Conservation (phyloP, 1,140 invertebrate species). For the Tetragonula clypearis region DNA sequence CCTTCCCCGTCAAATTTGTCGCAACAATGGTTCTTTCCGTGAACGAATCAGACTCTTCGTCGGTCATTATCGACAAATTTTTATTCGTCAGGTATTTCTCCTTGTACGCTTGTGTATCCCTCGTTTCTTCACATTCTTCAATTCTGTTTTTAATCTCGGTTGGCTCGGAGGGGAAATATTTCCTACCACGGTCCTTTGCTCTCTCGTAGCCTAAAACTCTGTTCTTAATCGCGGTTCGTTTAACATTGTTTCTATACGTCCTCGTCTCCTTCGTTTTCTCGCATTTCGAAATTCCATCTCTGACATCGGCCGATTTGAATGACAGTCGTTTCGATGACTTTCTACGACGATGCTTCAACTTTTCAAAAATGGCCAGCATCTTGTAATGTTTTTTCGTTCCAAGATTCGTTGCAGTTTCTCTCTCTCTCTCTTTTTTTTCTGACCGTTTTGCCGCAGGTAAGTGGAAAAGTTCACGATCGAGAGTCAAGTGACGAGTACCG, state of each 20-base stretch:
- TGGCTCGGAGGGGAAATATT: not conserved
- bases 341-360: slow-evolving; percentile 6
- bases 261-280: not conserved
- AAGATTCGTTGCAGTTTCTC: too few species aligned
- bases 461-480: too few species aligned
- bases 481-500: too few species aligned
- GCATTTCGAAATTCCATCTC: not conserved
- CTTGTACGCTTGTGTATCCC: not conserved
- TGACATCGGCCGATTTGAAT: not conserved
- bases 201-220: not conserved
- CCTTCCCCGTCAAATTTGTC: not conserved
- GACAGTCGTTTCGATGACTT: not conserved
- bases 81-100: slow-evolving; percentile 29
- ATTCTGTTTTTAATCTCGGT: not conserved
- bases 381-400: too few species aligned
- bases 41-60: slow-evolving; percentile 42
- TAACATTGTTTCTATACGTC: not conserved
- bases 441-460: not conserved
- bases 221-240: not conserved
- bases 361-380: slow-evolving; percentile 1
- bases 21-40: not conserved
- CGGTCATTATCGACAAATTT: slow-evolving; percentile 67
- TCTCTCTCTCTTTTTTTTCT: too few species aligned
- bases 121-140: not conserved
- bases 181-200: not conserved